Base-by-base conservation (phyloP, 1,140 invertebrate genomes). In the Drosophila biarmipes region DNA sequence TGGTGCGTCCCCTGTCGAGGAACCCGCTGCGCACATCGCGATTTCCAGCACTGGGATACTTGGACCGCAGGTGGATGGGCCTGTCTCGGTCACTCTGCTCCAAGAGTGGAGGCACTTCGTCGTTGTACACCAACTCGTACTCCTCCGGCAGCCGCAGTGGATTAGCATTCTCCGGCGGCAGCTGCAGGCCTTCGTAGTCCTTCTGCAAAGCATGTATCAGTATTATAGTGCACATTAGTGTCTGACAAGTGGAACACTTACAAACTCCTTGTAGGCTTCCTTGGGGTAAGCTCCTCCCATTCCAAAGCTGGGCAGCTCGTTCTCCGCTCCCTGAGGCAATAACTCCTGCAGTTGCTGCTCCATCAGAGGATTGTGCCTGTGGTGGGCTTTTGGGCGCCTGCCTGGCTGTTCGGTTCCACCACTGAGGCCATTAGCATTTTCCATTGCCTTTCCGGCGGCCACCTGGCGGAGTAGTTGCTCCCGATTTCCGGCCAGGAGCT, bases 21-120 rank as follows among this genome's bases (percentile, higher is more conserved):
- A 21, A 71, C 19, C 80, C 91, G 42, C 91, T 92, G 24, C 91
- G 75, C 24, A 92, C 90, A 57, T 91, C 91, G 1, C 91, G 77
- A 75, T 84, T 92, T 8, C 46, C 77, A 14, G 56, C 59, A 31
- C 73, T 87, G 11, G 89, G 87, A 71, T 92, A 92, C 56, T 92
- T 91, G 53, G 72, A 82, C 6, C 91, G 68, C 55, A 92, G 48
- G 45, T 80, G 91, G 21, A 92, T 92, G 15, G 91, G 91, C 10
- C 87, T 80, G 6, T 91, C 84, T 17, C 78, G 82, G 6, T 91
- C 84, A 29, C 78, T 81, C 34, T 81, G 81, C 17, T 87, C 72
- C 4, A 73, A 38, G 31, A 62, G 27, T 35, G 80, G 81, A 12
- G 66, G 82, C n/a, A 87, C 27, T 31, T 89, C 82, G 38, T 87